A percentile compares a stretch with the other conserved stretches of the same genome.
Conservation (phyloP, 2,113 vertebrate species). For the Plectropomus leopardus region DNA sequence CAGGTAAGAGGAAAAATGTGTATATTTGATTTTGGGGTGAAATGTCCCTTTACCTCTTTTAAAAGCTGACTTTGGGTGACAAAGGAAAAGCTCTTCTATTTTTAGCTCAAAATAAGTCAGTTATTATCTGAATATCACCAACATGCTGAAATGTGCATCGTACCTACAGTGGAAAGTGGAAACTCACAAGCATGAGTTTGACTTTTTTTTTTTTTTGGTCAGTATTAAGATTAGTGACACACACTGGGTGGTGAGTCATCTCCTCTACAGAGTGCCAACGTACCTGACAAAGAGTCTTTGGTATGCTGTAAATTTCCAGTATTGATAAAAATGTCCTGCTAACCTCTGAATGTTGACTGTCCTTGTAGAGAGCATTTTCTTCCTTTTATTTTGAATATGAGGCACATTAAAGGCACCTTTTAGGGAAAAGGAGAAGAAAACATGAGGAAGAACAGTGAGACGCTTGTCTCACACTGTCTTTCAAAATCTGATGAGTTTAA, state of each 20-base stretch:
- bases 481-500: neutral
- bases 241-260: slow-evolving; percentile 27
- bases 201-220: neutral
- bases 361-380: neutral
- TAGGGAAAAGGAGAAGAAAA: neutral
- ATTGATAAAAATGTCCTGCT: neutral
- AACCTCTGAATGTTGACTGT: neutral
- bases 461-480: neutral
- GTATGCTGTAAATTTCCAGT: slow-evolving; percentile 25
- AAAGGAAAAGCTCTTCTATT: neutral
- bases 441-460: neutral
- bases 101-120: neutral
- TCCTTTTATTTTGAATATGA: neutral
- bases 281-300: slow-evolving; percentile 9
- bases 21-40: too few species aligned
- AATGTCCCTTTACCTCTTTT: neutral
- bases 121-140: neutral
- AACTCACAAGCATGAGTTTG: neutral
- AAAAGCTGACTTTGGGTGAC: neutral
- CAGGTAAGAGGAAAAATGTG: too few species aligned
- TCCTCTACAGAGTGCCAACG: neutral
- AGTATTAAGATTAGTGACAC: neutral
- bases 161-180: neutral
- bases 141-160: neutral
- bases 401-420: neutral